A percentile compares a stretch with the other conserved stretches of the same genome.
Conservation (phyloP, 2,888 invertebrate species). For the Noctua comes region DNA sequence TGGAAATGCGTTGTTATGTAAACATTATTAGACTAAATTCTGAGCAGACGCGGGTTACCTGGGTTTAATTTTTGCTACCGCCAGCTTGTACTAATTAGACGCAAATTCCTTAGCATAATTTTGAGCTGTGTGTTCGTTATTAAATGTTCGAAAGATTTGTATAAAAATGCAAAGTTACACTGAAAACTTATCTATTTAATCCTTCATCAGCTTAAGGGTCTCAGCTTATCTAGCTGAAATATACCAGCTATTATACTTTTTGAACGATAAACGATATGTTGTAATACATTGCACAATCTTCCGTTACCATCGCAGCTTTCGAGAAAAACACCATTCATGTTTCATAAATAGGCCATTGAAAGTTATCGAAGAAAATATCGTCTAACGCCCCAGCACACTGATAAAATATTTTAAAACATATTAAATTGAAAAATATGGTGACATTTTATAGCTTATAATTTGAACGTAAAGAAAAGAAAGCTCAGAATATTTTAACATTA, state of each 20-base stretch:
- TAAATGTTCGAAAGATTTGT: background rate
- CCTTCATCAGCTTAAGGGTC: slow-evolving; percentile 24
- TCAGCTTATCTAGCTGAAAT: slow-evolving; percentile 39
- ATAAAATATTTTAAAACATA: slow-evolving; percentile 66
- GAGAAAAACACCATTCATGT: slow-evolving; percentile 58
- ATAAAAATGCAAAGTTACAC: slow-evolving; percentile 2
- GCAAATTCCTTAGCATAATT: slow-evolving; percentile 2
- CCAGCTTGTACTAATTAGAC: slow-evolving; percentile 1
- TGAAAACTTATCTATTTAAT: slow-evolving; percentile 19
- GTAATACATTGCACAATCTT: slow-evolving; percentile 52
- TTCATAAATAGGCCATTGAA: slow-evolving; percentile 51
- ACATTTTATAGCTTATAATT: slow-evolving; percentile 65
- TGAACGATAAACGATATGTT: slow-evolving; percentile 50
- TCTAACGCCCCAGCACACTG: slow-evolving; percentile 49
- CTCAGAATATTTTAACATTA: slow-evolving; percentile 46
- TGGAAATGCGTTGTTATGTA: background rate
- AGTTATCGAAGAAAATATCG: slow-evolving; percentile 55
- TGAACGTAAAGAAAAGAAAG: slow-evolving; percentile 61
- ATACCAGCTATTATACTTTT: slow-evolving; percentile 44
- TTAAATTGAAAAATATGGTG: slow-evolving; percentile 65
- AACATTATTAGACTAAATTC: background rate
- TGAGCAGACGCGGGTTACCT: background rate
- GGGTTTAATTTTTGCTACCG: slow-evolving; percentile 1
- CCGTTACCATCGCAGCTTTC: slow-evolving; percentile 50
- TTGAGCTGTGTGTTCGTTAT: background rate